Conservation (phyloP, 2,113 vertebrate genomes). For the Panthera uncia region DNA sequence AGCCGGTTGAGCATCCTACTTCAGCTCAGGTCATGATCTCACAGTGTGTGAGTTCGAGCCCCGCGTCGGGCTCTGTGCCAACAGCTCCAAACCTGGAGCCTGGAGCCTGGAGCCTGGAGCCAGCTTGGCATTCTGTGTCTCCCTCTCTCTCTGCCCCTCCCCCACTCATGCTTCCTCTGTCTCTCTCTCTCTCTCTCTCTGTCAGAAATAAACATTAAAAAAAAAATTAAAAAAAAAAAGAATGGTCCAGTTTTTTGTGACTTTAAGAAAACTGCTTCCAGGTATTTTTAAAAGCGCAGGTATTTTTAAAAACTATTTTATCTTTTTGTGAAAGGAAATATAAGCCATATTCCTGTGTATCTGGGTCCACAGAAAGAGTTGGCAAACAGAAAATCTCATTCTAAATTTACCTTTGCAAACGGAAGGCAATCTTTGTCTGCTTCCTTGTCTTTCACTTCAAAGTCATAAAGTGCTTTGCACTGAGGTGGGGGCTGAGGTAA, state of each 20-base stretch:
- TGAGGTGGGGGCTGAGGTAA: conserved; percentile 98
- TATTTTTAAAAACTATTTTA: not conserved
- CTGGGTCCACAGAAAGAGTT: not conserved
- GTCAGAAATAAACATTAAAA: too few species aligned
- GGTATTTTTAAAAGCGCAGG: not conserved
- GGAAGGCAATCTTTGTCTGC: conserved; percentile 99
- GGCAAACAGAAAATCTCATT: not conserved
- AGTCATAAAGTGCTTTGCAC: conserved; percentile 99
- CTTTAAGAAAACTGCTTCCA: not conserved
- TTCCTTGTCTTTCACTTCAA: conserved; percentile 99
- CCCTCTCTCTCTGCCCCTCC: too few species aligned
- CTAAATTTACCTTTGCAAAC: conserved; percentile 93
- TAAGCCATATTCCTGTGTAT: not conserved
- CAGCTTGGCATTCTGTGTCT: too few species aligned
- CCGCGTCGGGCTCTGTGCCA: too few species aligned
- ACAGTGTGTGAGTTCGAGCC: too few species aligned
- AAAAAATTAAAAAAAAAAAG: not conserved
- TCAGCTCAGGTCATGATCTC: too few species aligned
- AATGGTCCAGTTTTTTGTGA: not conserved
- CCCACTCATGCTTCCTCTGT: too few species aligned
- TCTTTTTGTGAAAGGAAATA: not conserved
- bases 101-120: too few species aligned
- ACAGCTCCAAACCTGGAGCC: too few species aligned
- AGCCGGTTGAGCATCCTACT: too few species aligned
- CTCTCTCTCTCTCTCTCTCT: too few species aligned